phyloP scores from a whole-genome alignment of 2,113 vertebrate genomes.

The Colius striatus region DNA sequence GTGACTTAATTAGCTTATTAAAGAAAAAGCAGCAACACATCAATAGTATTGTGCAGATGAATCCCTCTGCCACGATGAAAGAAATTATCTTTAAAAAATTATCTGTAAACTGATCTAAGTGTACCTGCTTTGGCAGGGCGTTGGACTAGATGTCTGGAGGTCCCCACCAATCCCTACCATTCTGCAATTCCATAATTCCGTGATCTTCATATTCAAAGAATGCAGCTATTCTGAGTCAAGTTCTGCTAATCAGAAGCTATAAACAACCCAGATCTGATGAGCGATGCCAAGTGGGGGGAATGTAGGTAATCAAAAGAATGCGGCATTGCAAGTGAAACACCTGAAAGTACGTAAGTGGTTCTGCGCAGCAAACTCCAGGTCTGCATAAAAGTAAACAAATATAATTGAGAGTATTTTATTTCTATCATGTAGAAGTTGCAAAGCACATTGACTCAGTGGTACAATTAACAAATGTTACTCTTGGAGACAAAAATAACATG shows the following conservation, averaged over 20 bases:
- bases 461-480: background rate
- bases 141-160: no score
- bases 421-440: conserved; percentile 14
- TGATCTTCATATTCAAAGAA: background rate
- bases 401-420: background rate
- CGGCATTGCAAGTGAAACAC: background rate
- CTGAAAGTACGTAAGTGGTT: background rate
- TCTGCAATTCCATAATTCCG: no score
- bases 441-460: conserved; percentile 18
- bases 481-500: conserved; percentile 1
- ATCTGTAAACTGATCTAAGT: no score
- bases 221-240: conserved; percentile 7
- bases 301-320: background rate
- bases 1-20: conserved; percentile 28
- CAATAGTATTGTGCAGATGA: background rate
- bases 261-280: background rate
- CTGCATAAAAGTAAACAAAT: background rate
- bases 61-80: background rate
- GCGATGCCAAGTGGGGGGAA: background rate
- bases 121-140: no score
- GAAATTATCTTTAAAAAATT: background rate
- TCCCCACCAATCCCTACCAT: no score
- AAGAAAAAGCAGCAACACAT: background rate
- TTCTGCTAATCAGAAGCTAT: conserved; percentile 35
- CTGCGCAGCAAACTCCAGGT: background rate